Percentiles rank a stretch among this genome's conserved stretches.
Conservation (phyloP, 2,113 vertebrate species). For the Pantherophis guttatus region DNA sequence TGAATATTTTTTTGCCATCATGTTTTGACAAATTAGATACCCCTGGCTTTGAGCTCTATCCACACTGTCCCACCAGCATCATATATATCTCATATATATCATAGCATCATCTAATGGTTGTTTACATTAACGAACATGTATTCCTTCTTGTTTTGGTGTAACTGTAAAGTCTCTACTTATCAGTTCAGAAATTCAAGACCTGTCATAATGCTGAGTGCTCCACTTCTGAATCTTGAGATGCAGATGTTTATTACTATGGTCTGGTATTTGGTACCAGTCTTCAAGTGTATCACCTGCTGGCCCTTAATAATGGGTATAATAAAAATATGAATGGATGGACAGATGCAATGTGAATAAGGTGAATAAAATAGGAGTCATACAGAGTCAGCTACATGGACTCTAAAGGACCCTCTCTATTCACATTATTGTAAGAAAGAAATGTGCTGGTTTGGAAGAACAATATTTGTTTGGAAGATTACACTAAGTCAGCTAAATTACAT, state of each 20-base stretch:
- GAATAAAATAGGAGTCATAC: too few relatives aligned
- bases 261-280: not conserved
- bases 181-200: not conserved
- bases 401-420: too few relatives aligned
- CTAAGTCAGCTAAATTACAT: too few relatives aligned
- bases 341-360: too few relatives aligned
- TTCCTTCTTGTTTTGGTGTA: not conserved
- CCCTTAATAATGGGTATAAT: not conserved
- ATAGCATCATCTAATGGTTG: not conserved
- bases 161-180: not conserved
- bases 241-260: not conserved
- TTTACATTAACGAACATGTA: not conserved
- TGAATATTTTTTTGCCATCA: not conserved
- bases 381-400: too few relatives aligned
- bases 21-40: not conserved
- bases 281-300: not conserved
- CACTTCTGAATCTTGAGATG: not conserved
- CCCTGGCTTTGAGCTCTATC: not conserved
- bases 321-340: not conserved
- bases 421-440: too few relatives aligned
- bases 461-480: too few relatives aligned
- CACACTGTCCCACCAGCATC: not conserved
- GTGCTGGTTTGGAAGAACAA: too few relatives aligned
- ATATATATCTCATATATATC: not conserved
- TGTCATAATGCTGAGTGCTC: not conserved